Evolutionary conservation across 2,113 vertebrate genomes (phyloP), one percentile per base, ranked within the genome.

Genomic region (Toxotes chatareus): DNA sequence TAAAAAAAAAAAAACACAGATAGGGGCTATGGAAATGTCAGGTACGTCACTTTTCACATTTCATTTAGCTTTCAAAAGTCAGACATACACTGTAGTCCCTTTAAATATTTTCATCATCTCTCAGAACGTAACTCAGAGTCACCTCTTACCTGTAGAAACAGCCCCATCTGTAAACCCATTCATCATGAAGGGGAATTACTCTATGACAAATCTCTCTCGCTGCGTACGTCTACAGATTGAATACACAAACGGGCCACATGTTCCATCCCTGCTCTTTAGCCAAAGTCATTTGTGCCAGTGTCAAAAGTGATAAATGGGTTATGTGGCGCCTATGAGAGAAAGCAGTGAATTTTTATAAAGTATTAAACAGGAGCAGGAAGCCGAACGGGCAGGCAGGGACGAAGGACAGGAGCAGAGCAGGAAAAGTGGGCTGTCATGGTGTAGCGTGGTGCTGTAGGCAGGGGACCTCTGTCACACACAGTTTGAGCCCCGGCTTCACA

Each of bases 271-370:
- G 81, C 90, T 93, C 84, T 93, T 94, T 92, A 93, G 85, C 90
- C 86, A 86, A 82, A 91, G 92, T 93, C 84, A 93, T 91, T 92
- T 92, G 86, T 86, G 86, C 79, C 81, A 86, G 76, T 94, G 90
- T 94, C 92, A 91, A 84, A 89, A 80, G 91, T 94, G 91, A 94
- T 94, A 85, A 94, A 94, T 94, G 87, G 88, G 78, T 84, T 82
- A 83, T 88, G 90, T 79, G 85, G 74, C 27, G 63, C 61, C 78
- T 83, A 57, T 85, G 83, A 90, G 82, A 82, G 71, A 87, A 64
- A 85, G 78, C 82, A 73, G 85, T 84, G 91, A 69, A 90, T 91
- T 90, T 93, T 84, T 91, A 84, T 79, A 85, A 82, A 69, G 83
- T 89, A 91, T 93, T 86, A 92, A 93, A 92, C 80, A 73, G 86